Base-by-base conservation (phyloP, 2,888 invertebrate genomes). In the Ethmia dodecea region DNA sequence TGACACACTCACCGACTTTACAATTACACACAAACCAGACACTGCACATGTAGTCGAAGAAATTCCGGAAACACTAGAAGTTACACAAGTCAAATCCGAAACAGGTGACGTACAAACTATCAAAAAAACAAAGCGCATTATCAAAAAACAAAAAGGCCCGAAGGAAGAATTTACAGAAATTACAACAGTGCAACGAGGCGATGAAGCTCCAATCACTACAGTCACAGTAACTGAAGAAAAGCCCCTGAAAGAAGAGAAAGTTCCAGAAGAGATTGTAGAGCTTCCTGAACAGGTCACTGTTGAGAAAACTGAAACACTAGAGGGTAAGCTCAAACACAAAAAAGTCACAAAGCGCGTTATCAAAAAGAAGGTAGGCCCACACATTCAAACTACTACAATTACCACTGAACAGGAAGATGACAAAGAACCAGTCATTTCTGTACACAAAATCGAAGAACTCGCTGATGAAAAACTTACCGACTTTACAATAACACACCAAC, bases 231-330 rank as follows among this genome's bases (percentile, higher is more conserved):
- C 10, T 1, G 35, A 42, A 12, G 31, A 39, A 30, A 9, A 14
- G 9, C n/a, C n/a, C n/a, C n/a, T n/a, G n/a, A n/a, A n/a, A n/a
- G n/a, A n/a, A n/a, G n/a, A n/a, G n/a, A n/a, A n/a, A n/a, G 5
- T 18, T 8, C 28, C 43, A 3, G 60, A 78, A 20, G 34, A 46
- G 10, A 33, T 42, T 1, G 5, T 43, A 1, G 56, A 61, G 30
- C 37, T 62, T 6, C 58, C 72, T 0, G 75, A 76, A 37, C 69
- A 76, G 11, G 65, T 66, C 10, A 65, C 43, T 5, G 27, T 55
- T 8, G 52, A 57, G 32, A 48, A 64, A 38, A 50, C 71, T 32
- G 64, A 59, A 33, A 40, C 54, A 1, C 54, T 53, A 12, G 57
- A 63, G 10, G 66, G 58, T 44, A 58, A 62, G 56, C 47, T 40